Percentiles rank a stretch among this genome's conserved stretches.
Evolutionary conservation across 2,888 invertebrate genomes (phyloP).

Genomic region (Osmoderma eremita): DNA sequence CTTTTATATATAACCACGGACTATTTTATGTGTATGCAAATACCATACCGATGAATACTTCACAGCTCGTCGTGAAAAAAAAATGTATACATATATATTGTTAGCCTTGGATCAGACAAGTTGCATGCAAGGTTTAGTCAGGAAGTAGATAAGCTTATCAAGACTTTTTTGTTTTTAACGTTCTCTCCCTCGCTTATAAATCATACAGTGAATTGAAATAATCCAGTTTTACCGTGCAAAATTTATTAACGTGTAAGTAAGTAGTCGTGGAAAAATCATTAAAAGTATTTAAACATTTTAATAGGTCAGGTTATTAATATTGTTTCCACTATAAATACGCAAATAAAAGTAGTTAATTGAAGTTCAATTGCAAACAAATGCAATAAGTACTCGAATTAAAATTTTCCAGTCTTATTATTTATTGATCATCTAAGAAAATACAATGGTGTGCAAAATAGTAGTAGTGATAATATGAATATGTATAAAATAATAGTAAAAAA

Average conservation of each 20-base stretch:
- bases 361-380: too few species aligned
- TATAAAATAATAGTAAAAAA: too few species aligned
- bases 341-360: too few species aligned
- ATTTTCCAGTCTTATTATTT: too few species aligned
- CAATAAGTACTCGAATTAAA: too few species aligned
- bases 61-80: conserved; percentile 31
- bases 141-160: conserved; percentile 51
- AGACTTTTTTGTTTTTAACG: conserved; percentile 42
- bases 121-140: conserved; percentile 44
- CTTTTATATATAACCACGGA: too few species aligned
- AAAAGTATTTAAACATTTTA: too few species aligned
- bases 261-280: not conserved
- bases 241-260: not conserved
- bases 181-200: conserved; percentile 38
- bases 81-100: conserved; percentile 17
- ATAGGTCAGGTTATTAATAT: too few species aligned
- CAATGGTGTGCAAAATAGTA: too few species aligned
- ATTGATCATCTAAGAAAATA: too few species aligned
- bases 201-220: conserved; percentile 26
- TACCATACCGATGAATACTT: not conserved
- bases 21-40: not conserved
- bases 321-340: too few species aligned
- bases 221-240: conserved; percentile 18
- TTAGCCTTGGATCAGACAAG: conserved; percentile 44
- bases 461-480: too few species aligned